Percentiles rank a stretch among this genome's conserved stretches.
Conservation (phyloP, 2,888 invertebrate species). For the Agrotis puta region DNA sequence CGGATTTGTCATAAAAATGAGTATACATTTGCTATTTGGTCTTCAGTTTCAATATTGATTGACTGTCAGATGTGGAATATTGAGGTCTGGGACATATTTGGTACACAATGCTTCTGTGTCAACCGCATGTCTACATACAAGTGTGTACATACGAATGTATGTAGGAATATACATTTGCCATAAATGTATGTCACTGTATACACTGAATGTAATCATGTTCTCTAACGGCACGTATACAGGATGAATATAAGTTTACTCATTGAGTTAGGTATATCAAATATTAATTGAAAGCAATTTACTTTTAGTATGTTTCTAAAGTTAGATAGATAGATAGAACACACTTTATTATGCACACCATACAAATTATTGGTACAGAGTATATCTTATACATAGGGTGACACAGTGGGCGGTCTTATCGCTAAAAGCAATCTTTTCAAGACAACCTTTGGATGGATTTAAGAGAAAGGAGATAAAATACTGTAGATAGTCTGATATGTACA, state of each 20-base stretch:
- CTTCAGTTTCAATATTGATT: conserved; percentile 26
- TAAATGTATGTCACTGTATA: background rate
- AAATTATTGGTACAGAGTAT: too few relatives aligned
- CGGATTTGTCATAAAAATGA: background rate
- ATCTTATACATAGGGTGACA: too few relatives aligned
- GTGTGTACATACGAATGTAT: background rate
- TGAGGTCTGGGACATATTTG: conserved; percentile 8
- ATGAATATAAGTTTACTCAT: conserved; percentile 1
- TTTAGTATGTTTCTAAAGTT: too few relatives aligned
- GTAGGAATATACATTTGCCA: background rate
- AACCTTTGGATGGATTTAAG: too few relatives aligned
- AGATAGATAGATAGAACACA: too few relatives aligned
- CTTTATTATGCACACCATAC: too few relatives aligned
- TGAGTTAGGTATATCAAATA: background rate
- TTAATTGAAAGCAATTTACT: background rate
- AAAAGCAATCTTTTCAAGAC: too few relatives aligned
- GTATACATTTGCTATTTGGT: conserved; percentile 16
- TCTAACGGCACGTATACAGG: conserved; percentile 8
- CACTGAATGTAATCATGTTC: background rate
- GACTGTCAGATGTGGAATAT: background rate
- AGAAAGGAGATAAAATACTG: too few relatives aligned
- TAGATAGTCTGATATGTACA: too few relatives aligned
- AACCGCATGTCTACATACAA: conserved; percentile 11
- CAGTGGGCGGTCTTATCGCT: too few relatives aligned
- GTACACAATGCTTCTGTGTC: conserved; percentile 1